Conservation (phyloP, 1,140 invertebrate genomes). For the Rhagoletis zephyria region DNA sequence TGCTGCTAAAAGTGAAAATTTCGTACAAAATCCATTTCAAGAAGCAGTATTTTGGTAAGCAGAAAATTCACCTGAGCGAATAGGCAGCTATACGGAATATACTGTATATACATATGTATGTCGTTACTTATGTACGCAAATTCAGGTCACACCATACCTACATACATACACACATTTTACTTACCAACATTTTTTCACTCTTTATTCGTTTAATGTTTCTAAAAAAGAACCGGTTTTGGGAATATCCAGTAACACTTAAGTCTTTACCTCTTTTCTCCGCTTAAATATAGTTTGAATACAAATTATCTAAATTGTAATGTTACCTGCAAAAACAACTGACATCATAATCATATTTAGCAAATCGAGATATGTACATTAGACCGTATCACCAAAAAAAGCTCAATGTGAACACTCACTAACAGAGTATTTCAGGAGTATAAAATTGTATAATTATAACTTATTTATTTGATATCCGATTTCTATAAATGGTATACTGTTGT, state of each 20-base stretch:
- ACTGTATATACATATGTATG: background rate
- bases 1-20: no score
- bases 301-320: slow-evolving; percentile 27
- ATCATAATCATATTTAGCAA: slow-evolving; percentile 31
- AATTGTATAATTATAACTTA: background rate
- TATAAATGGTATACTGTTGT: background rate
- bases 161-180: background rate
- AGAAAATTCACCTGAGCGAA: no score
- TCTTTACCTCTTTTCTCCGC: background rate
- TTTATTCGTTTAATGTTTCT: background rate
- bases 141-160: background rate
- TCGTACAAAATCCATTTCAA: no score
- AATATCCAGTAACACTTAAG: background rate
- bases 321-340: slow-evolving; percentile 5
- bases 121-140: background rate
- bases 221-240: background rate
- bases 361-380: background rate
- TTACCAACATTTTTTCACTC: background rate
- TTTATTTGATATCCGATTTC: no score
- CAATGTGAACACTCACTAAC: no score
- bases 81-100: no score
- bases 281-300: background rate
- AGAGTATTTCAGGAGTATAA: background rate
- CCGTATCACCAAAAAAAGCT: no score
- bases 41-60: no score